phyloP scores from a whole-genome alignment of 2,888 invertebrate species.

The Timandra comae region DNA sequence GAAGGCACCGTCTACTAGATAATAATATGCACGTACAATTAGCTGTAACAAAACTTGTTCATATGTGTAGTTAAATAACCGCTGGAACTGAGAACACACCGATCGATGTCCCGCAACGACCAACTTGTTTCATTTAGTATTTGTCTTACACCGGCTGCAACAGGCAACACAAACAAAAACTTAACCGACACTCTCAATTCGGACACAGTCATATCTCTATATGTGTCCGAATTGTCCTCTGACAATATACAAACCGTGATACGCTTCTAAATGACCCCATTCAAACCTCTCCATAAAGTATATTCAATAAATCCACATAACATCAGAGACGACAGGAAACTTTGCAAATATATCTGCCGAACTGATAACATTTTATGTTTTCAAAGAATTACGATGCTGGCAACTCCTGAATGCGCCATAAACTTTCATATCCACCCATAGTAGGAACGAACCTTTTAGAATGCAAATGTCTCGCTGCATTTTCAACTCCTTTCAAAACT shows the following conservation, averaged over 20 bases:
- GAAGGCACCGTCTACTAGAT: neutral
- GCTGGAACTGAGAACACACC: conserved; percentile 22
- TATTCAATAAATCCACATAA: conserved; percentile 15
- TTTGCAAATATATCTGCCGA: conserved; percentile 25
- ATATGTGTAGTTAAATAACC: conserved; percentile 37
- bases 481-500: conserved; percentile 59
- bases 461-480: conserved; percentile 65
- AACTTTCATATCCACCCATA: conserved; percentile 47
- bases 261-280: neutral
- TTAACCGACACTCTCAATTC: conserved; percentile 13
- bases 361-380: conserved; percentile 39
- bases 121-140: conserved; percentile 27
- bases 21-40: conserved; percentile 7
- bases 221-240: too few relatives aligned
- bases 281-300: conserved; percentile 6
- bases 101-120: conserved; percentile 22
- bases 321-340: conserved; percentile 27
- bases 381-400: conserved; percentile 30
- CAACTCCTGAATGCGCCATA: conserved; percentile 35
- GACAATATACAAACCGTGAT: conserved; percentile 7
- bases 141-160: conserved; percentile 25
- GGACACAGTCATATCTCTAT: too few relatives aligned
- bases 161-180: conserved; percentile 18
- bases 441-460: conserved; percentile 48
- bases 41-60: conserved; percentile 25